Evolutionary conservation across 2,113 vertebrate genomes (phyloP).

Genomic region (Progne subis): DNA sequence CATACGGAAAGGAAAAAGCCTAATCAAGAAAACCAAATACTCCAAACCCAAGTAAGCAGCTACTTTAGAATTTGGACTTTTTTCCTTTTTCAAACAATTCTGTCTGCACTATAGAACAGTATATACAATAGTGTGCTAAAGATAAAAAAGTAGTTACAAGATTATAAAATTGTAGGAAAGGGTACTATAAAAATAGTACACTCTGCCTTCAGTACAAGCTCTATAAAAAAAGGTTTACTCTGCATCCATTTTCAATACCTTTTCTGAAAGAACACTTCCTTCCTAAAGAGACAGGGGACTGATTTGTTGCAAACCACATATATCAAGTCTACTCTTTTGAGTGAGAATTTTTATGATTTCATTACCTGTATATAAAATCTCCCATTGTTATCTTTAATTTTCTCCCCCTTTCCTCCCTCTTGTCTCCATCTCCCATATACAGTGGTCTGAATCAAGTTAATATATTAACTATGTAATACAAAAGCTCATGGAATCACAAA

Average conservation of each 20-base stretch:
- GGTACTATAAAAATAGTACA: not conserved
- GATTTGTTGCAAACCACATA: not conserved
- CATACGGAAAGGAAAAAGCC: fast-evolving
- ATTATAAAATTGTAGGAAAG: not conserved
- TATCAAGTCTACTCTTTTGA: not conserved
- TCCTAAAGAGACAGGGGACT: not conserved
- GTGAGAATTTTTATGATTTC: not conserved
- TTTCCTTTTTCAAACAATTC: not conserved
- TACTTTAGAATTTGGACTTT: not conserved
- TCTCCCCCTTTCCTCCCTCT: not conserved
- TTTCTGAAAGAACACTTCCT: not conserved
- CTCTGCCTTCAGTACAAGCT: not conserved
- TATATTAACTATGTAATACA: not conserved
- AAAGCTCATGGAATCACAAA: not conserved
- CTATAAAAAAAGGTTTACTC: not conserved
- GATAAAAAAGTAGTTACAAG: not conserved
- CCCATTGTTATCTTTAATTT: not conserved
- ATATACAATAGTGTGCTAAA: not conserved
- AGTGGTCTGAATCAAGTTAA: not conserved
- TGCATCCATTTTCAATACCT: not conserved
- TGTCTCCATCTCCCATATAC: fast-evolving
- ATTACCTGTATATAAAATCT: not conserved
- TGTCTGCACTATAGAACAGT: not conserved
- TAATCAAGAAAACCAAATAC: not conserved
- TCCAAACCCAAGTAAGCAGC: not conserved